Percentiles rank a stretch among this genome's conserved stretches.
Evolutionary conservation across 2,888 invertebrate species (phyloP).

Genomic region (Scrobipalpa atriplicella): DNA sequence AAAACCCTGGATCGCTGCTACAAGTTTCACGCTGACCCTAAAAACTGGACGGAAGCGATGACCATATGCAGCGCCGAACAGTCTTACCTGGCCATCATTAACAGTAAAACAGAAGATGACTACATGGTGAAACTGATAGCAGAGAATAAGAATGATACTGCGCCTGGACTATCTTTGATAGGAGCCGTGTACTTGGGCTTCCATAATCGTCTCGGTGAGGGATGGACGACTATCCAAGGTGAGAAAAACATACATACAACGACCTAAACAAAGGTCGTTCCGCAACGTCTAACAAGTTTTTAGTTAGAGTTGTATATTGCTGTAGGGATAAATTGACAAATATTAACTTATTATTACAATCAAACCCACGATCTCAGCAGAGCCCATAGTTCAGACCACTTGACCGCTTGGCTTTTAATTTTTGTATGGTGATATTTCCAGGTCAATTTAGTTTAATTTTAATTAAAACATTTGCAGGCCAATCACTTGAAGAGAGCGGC

Average conservation of each 20-base stretch:
- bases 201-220: slow-evolving; percentile 42
- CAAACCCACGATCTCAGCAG: no score
- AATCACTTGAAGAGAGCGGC: background rate
- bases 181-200: slow-evolving; percentile 38
- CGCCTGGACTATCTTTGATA: slow-evolving; percentile 26
- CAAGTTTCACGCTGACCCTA: slow-evolving; percentile 60
- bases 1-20: slow-evolving; percentile 55
- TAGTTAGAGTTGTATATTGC: no score
- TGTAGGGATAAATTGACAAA: no score
- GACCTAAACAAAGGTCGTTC: no score
- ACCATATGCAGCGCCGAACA: slow-evolving; percentile 57
- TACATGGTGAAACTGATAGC: slow-evolving; percentile 49
- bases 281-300: no score
- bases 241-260: slow-evolving; percentile 12
- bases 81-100: slow-evolving; percentile 60
- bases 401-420: no score
- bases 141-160: slow-evolving; percentile 45
- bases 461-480: no score
- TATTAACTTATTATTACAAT: no score
- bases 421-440: no score
- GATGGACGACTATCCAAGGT: slow-evolving; percentile 58
- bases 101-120: slow-evolving; percentile 54
- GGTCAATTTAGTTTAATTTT: no score
- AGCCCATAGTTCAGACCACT: no score
- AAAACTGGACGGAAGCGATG: slow-evolving; percentile 62